Evolutionary conservation across 2,113 vertebrate species (phyloP).

Genomic region (Xiphias gladius): DNA sequence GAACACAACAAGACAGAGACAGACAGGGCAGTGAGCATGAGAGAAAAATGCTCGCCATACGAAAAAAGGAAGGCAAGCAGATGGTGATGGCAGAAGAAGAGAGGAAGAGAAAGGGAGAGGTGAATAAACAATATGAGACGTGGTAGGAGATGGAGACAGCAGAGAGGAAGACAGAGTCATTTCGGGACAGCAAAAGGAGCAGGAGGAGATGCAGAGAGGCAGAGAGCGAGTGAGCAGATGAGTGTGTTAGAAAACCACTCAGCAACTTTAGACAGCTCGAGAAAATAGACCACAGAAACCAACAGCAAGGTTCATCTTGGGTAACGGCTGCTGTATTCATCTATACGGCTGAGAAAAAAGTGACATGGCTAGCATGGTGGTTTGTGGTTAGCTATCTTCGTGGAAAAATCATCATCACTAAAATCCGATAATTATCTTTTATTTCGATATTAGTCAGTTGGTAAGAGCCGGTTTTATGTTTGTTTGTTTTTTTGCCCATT

Average conservation of each 20-base stretch:
- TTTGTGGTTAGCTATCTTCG: constrained; percentile 3
- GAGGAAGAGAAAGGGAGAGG: constrained; percentile 42
- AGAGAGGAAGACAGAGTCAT: constrained; percentile 61
- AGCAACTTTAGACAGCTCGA: constrained; percentile 59
- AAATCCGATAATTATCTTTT: constrained; percentile 3
- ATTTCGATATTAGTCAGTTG: constrained; percentile 20
- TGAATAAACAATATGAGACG: constrained; percentile 33
- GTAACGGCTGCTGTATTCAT: constrained; percentile 57
- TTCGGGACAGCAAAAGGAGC: constrained; percentile 45
- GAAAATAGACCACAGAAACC: constrained; percentile 59
- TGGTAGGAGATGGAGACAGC: constrained; percentile 62
- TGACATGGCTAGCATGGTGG: not conserved
- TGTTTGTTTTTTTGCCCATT: not conserved
- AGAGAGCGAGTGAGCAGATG: constrained; percentile 42
- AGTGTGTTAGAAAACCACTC: constrained; percentile 70
- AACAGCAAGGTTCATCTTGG: constrained; percentile 64
- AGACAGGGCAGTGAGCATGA: not conserved
- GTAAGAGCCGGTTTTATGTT: not conserved
- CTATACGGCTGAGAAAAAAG: constrained; percentile 33
- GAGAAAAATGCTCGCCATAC: not conserved
- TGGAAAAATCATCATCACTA: not conserved
- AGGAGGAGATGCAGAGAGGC: constrained; percentile 47
- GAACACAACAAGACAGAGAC: constrained; percentile 5
- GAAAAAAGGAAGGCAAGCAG: constrained; percentile 34
- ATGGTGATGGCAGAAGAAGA: constrained; percentile 61